Evolutionary conservation across 2,113 vertebrate genomes (phyloP).

Genomic region (Clarias macrocephalus): DNA sequence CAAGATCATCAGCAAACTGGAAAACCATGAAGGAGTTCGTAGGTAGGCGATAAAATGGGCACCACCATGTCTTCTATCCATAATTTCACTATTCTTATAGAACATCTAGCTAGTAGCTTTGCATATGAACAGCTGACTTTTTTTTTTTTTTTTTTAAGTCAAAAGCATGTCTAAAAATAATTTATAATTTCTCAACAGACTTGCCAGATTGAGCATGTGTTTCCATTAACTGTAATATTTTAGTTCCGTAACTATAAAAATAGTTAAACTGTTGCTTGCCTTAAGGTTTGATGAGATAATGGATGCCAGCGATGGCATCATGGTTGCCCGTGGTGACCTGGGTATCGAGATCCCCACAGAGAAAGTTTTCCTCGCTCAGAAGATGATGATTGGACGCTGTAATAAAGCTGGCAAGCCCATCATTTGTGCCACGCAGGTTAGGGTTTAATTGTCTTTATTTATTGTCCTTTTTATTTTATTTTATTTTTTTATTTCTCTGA

Average conservation of each 20-base stretch:
- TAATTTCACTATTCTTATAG: background rate
- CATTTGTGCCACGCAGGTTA: constrained; percentile 96
- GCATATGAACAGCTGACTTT: too few species aligned
- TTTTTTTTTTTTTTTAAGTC: too few species aligned
- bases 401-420: constrained; percentile 95
- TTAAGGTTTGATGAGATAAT: constrained; percentile 96
- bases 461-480: background rate
- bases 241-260: background rate
- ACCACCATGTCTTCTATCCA: background rate
- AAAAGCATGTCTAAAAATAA: too few species aligned
- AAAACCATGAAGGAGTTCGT: constrained; percentile 97
- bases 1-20: constrained; percentile 98
- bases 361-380: constrained; percentile 96
- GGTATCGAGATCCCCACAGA: constrained; percentile 98
- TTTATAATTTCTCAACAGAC: too few species aligned
- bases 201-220: background rate
- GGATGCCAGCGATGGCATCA: constrained; percentile 97
- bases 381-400: constrained; percentile 99
- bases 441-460: constrained; percentile 1
- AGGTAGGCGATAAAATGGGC: constrained; percentile 72
- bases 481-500: background rate
- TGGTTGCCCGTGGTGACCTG: constrained; percentile 97
- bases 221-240: background rate
- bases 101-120: background rate
- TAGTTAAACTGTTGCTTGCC: background rate